Evolutionary conservation across 2,113 vertebrate genomes (phyloP).

Genomic region (Neotoma lepida): DNA sequence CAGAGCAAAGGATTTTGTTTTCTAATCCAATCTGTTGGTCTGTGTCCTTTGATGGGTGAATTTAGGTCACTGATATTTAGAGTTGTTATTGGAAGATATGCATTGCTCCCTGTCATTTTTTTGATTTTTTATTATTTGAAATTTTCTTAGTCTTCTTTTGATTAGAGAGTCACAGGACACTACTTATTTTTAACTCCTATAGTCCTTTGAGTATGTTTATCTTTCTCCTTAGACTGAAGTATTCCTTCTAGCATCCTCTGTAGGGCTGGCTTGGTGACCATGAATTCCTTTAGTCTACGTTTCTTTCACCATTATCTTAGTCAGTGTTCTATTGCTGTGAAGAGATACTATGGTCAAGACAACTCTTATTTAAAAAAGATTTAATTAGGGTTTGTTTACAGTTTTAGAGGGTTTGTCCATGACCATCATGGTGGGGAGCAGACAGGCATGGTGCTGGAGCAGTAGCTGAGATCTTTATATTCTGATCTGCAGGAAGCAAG

Average conservation of each 20-base stretch:
- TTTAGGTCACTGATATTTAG: neutral
- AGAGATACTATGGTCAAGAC: neutral
- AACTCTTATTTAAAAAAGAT: neutral
- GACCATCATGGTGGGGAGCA: neutral
- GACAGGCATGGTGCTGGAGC: neutral
- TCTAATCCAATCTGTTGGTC: neutral
- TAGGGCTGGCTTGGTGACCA: neutral
- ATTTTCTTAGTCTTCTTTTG: neutral
- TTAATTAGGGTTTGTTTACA: neutral
- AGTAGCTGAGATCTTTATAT: neutral
- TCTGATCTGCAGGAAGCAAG: neutral
- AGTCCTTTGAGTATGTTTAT: neutral
- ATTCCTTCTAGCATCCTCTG: neutral
- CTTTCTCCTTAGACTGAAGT: neutral
- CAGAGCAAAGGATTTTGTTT: neutral
- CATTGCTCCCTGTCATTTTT: neutral
- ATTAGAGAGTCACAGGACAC: neutral
- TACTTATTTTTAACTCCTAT: neutral
- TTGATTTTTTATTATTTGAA: neutral
- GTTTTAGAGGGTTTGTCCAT: neutral
- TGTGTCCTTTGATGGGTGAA: neutral
- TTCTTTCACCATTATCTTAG: neutral
- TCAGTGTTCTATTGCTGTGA: neutral
- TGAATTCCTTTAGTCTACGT: neutral
- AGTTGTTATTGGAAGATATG: neutral